Percentiles rank a stretch among this genome's conserved stretches.
These are phyloP conservation scores for Clarias fuscus DNA, from an alignment of 2,797 vertebrate genomes.

Conservation along the genomic window DNA sequence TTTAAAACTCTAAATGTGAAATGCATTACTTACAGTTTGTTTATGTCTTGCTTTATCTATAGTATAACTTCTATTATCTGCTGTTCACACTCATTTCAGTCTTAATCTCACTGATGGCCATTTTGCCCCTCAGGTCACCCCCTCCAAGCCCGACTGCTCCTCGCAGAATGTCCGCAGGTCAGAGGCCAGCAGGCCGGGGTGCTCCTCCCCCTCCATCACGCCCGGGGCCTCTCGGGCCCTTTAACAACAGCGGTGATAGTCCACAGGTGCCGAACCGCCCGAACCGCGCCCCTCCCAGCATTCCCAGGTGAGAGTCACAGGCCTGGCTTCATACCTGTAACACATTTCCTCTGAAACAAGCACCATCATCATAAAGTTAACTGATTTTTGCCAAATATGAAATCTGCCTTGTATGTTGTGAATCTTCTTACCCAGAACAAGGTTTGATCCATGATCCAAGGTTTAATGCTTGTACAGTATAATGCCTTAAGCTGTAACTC, in stretches of 20 bases:
- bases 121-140: slow-evolving; percentile 77
- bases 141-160: slow-evolving; percentile 86
- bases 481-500: neutral
- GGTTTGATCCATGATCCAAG: neutral
- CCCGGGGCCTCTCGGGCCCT: slow-evolving; percentile 83
- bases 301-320: slow-evolving; percentile 86
- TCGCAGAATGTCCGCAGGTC: slow-evolving; percentile 81
- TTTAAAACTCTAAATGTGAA: neutral
- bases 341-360: neutral
- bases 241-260: slow-evolving; percentile 82
- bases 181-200: slow-evolving; percentile 79
- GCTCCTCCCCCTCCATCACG: slow-evolving; percentile 87
- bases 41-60: neutral
- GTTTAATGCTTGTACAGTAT: no score
- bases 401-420: no score
- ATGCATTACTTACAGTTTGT: neutral
- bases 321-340: neutral
- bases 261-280: slow-evolving; percentile 89
- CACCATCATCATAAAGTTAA: neutral
- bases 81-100: neutral
- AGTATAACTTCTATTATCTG: neutral
- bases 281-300: slow-evolving; percentile 88
- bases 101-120: neutral
- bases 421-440: neutral
- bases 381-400: no score